Conservation (phyloP, 2,888 invertebrate species). For the Lydus trimaculatus region DNA sequence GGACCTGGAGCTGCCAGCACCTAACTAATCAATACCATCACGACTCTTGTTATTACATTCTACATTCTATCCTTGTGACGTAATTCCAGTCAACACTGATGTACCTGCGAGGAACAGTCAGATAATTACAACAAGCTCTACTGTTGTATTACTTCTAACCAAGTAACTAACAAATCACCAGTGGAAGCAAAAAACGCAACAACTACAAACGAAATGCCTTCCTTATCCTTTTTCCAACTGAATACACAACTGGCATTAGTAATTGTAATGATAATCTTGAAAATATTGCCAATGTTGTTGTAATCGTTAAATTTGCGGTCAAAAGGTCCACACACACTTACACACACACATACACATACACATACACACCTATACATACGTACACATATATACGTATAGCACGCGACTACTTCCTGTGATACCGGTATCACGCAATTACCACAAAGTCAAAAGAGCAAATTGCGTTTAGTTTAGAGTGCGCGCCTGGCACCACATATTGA, state of each 20-base stretch:
- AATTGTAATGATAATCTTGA: too few relatives aligned
- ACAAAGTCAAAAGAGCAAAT: conserved; percentile 47
- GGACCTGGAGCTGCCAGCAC: conserved; percentile 62
- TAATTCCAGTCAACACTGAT: conserved; percentile 55
- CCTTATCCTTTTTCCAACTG: too few relatives aligned
- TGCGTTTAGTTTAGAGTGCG: conserved; percentile 42
- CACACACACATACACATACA: background rate
- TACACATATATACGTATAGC: conserved; percentile 16
- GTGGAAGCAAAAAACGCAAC: background rate
- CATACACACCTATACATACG: background rate
- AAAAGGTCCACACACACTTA: conserved; percentile 29
- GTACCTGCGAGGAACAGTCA: conserved; percentile 46
- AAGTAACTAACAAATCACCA: background rate
- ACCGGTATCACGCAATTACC: conserved; percentile 42
- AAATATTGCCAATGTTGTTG: background rate
- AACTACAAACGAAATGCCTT: too few relatives aligned
- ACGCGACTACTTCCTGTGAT: conserved; percentile 45
- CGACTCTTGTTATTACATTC: conserved; percentile 52
- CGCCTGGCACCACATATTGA: conserved; percentile 42
- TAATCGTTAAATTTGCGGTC: conserved; percentile 30
- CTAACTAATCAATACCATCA: conserved; percentile 58
- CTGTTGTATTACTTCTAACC: background rate
- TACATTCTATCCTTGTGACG: conserved; percentile 52
- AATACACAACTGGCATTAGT: too few relatives aligned
- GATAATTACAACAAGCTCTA: conserved; percentile 20